Evolutionary conservation across 2,888 invertebrate species (phyloP).

Genomic region (Diplolepis rosae): DNA sequence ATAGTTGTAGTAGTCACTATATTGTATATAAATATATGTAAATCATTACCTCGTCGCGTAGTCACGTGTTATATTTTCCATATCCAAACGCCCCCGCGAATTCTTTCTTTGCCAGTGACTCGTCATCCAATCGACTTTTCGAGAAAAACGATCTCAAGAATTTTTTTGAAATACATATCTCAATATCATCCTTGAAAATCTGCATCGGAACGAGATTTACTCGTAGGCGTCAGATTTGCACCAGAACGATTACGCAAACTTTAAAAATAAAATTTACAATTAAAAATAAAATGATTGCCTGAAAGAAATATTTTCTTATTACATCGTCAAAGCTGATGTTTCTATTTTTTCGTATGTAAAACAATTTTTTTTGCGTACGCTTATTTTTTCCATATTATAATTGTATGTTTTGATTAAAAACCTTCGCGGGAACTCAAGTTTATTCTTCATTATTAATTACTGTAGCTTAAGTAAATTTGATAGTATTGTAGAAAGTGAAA

Average conservation of each 20-base stretch:
- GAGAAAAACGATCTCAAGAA: neutral
- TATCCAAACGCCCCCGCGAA: neutral
- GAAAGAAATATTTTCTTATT: neutral
- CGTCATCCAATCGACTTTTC: neutral
- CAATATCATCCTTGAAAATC: neutral
- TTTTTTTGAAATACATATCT: neutral
- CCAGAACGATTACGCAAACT: neutral
- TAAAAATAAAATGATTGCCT: too few species aligned
- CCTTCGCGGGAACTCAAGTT: too few species aligned
- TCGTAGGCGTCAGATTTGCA: neutral
- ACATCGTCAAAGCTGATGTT: too few species aligned
- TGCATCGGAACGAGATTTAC: constrained; percentile 5
- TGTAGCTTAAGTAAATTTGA: too few species aligned
- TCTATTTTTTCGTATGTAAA: too few species aligned
- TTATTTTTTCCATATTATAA: too few species aligned
- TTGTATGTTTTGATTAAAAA: too few species aligned
- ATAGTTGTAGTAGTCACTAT: neutral
- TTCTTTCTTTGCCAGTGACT: neutral
- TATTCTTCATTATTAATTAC: too few species aligned
- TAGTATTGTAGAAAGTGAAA: too few species aligned
- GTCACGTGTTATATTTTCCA: neutral
- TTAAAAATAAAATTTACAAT: constrained; percentile 9
- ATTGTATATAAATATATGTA: neutral
- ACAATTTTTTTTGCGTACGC: too few species aligned
- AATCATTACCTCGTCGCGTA: neutral